These are phyloP conservation scores for Hirundichthys speculiger DNA, from an alignment of 2,113 vertebrate genomes.

Conservation along the genomic window DNA sequence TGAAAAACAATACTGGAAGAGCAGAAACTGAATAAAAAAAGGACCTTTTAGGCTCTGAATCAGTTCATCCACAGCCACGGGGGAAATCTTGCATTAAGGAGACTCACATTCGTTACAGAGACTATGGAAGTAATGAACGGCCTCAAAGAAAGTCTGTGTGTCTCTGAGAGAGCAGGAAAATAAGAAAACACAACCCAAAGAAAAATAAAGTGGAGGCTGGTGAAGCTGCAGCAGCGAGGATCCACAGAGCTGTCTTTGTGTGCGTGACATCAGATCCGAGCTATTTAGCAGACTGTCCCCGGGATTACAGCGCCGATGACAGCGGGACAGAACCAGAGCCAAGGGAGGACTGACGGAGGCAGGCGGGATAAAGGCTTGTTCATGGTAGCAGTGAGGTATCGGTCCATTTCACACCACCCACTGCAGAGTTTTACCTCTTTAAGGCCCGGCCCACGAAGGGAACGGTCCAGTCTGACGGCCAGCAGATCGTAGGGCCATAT, in stretches of 20 bases:
- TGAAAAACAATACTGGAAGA: no score
- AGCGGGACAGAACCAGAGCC: neutral
- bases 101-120: conserved; percentile 21
- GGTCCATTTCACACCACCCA: no score
- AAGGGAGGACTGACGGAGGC: neutral
- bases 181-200: neutral
- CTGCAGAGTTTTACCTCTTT: no score
- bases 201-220: neutral
- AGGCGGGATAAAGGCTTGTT: neutral
- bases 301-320: conserved; percentile 45
- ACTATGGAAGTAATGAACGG: conserved; percentile 5
- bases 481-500: no score
- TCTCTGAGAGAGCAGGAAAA: neutral
- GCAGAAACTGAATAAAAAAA: no score
- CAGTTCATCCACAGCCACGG: no score
- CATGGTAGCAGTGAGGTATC: no score
- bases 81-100: neutral
- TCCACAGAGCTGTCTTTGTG: conserved; percentile 57
- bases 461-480: no score
- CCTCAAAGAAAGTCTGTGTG: conserved; percentile 1
- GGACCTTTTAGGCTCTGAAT: no score
- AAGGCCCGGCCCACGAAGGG: no score
- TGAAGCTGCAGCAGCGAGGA: conserved; percentile 22
- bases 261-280: conserved; percentile 63
- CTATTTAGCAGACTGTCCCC: conserved; percentile 50